Conservation (phyloP, 1,140 invertebrate species). For the Rhagoletis zephyria region DNA sequence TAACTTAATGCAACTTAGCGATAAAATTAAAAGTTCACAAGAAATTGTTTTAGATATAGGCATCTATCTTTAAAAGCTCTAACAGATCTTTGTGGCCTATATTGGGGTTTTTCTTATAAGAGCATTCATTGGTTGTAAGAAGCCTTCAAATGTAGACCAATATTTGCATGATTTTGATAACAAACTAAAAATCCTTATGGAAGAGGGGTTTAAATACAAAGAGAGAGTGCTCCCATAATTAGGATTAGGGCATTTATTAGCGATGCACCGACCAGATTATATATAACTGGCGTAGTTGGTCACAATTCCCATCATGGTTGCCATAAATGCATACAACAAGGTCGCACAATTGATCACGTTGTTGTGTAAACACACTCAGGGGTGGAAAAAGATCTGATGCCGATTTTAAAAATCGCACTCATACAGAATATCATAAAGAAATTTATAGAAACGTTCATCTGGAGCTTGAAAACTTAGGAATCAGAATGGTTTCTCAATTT, state of each 20-base stretch:
- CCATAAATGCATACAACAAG: conserved; percentile 5
- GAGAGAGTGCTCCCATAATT: background rate
- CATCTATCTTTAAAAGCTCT: background rate
- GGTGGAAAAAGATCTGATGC: background rate
- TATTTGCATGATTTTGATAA: conserved; percentile 17
- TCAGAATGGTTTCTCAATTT: background rate
- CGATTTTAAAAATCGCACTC: background rate
- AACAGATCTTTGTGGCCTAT: background rate
- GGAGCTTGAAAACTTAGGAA: background rate
- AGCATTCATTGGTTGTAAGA: background rate
- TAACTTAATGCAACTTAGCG: background rate
- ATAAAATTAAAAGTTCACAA: background rate
- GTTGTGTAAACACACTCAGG: background rate
- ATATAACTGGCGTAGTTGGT: background rate
- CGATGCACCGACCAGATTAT: background rate
- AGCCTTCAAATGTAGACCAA: background rate
- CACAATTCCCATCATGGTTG: background rate
- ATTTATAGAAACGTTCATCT: background rate
- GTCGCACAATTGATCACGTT: background rate
- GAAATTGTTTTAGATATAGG: background rate
- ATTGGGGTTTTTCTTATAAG: conserved; percentile 2
- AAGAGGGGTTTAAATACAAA: background rate
- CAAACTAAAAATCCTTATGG: background rate
- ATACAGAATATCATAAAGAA: background rate
- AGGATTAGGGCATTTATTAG: background rate